Percentiles rank a stretch among this genome's conserved stretches.
Evolutionary conservation across 37 sponge, comb jelly and placozoan genomes (phyloP).

Genomic region (Oopsacas minuta): DNA sequence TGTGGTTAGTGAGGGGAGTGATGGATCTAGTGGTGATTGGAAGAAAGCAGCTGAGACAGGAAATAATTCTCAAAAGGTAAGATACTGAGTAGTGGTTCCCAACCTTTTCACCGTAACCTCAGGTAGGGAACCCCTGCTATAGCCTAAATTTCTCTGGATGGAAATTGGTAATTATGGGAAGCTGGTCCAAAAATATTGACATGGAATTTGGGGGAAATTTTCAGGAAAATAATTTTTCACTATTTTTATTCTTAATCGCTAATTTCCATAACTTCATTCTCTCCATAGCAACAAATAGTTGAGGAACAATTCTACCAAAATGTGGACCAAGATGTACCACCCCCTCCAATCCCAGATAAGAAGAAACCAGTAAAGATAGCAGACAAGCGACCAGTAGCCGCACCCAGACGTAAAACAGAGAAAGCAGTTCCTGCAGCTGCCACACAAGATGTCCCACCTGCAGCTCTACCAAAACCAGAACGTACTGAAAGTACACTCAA

Average conservation of each 20-base stretch:
- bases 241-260: too few relatives aligned
- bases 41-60: too few relatives aligned
- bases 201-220: too few relatives aligned
- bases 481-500: neutral
- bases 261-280: too few relatives aligned
- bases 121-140: too few relatives aligned
- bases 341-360: neutral
- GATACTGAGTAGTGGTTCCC: too few relatives aligned
- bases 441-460: neutral
- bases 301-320: neutral
- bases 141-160: too few relatives aligned
- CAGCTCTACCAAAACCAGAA: neutral
- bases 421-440: neutral
- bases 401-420: neutral
- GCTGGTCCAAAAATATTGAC: too few relatives aligned
- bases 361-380: neutral
- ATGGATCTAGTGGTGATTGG: neutral
- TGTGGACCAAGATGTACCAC: neutral
- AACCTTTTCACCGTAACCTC: too few relatives aligned
- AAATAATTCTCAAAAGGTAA: too few relatives aligned
- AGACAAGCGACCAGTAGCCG: neutral
- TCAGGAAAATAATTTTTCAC: too few relatives aligned
- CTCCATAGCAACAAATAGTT: neutral
- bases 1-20: neutral
- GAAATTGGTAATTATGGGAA: too few relatives aligned